Percentiles rank a stretch among this genome's conserved stretches.
These are phyloP conservation scores for Orbicella faveolata DNA, from an alignment of 64 coral and sea anemone species.

Conservation along the genomic window DNA sequence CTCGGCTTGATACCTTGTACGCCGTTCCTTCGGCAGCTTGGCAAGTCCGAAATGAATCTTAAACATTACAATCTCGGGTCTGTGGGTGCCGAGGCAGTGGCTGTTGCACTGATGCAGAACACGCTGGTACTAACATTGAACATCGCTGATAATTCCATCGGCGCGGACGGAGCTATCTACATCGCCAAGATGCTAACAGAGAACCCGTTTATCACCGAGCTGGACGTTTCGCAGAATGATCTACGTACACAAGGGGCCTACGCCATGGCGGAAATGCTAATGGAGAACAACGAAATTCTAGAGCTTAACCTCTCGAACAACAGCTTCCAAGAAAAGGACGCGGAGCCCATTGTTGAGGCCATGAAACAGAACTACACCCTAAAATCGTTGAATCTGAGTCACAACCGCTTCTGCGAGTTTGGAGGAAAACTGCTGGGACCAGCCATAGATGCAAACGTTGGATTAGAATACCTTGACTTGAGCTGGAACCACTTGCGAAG, in stretches of 20 bases:
- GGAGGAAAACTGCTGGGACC: constrained; percentile 87
- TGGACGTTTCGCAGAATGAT: constrained; percentile 91
- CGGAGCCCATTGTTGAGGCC: constrained; percentile 90
- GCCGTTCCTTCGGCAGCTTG: constrained; percentile 65
- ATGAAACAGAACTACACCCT: constrained; percentile 88
- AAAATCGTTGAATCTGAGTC: constrained; percentile 87
- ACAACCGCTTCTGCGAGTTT: constrained; percentile 74
- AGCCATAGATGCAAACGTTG: constrained; percentile 86
- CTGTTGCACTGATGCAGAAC: constrained; percentile 80
- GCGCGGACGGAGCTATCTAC: constrained; percentile 84
- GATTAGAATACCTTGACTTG: constrained; percentile 85
- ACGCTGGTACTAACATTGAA: constrained; percentile 67
- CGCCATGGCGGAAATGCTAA: constrained; percentile 85
- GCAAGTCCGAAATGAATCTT: constrained; percentile 77
- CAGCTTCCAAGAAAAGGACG: constrained; percentile 81
- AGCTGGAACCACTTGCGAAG: constrained; percentile 88
- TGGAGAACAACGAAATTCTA: constrained; percentile 79
- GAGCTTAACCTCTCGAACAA: constrained; percentile 87
- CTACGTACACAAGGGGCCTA: constrained; percentile 91
- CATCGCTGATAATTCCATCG: constrained; percentile 72
- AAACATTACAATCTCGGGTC: constrained; percentile 89
- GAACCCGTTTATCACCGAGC: constrained; percentile 88
- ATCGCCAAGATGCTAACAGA: constrained; percentile 92
- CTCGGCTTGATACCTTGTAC: constrained; percentile 81
- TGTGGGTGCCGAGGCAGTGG: constrained; percentile 76